Conservation (phyloP, 2,113 vertebrate species). For the Collichthys lucidus region DNA sequence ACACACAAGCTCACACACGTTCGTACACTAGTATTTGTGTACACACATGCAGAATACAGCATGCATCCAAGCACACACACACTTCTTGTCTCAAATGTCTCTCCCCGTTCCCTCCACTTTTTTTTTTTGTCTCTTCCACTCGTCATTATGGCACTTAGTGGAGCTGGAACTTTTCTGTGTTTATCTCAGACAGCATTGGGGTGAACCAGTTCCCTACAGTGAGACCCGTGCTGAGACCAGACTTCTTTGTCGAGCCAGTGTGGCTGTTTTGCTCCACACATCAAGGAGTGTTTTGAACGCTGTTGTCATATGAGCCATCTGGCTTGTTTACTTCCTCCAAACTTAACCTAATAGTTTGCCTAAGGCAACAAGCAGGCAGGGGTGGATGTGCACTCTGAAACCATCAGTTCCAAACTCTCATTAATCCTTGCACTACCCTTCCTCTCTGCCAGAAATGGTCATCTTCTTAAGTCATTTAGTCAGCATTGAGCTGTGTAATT, state of each 20-base stretch:
- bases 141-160: conserved; percentile 6
- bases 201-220: conserved; percentile 41
- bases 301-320: conserved; percentile 46
- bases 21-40: not conserved
- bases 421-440: conserved; percentile 56
- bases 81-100: conserved; percentile 24
- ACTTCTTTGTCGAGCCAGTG: conserved; percentile 19
- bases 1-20: conserved; percentile 28
- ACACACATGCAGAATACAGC: conserved; percentile 3
- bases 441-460: conserved; percentile 58
- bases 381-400: conserved; percentile 35
- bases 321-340: conserved; percentile 64
- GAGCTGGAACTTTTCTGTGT: conserved; percentile 21
- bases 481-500: conserved; percentile 68
- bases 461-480: conserved; percentile 65
- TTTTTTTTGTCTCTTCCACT: conserved; percentile 19
- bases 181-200: conserved; percentile 40
- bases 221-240: conserved; percentile 16
- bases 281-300: conserved; percentile 46
- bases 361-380: conserved; percentile 31
- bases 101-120: conserved; percentile 50
- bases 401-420: conserved; percentile 60
- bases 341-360: conserved; percentile 62
- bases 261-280: conserved; percentile 33
- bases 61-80: conserved; percentile 8